These are phyloP conservation scores for Meteorus sp. DNA, from an alignment of 1,140 invertebrate genomes.

Conservation along the genomic window DNA sequence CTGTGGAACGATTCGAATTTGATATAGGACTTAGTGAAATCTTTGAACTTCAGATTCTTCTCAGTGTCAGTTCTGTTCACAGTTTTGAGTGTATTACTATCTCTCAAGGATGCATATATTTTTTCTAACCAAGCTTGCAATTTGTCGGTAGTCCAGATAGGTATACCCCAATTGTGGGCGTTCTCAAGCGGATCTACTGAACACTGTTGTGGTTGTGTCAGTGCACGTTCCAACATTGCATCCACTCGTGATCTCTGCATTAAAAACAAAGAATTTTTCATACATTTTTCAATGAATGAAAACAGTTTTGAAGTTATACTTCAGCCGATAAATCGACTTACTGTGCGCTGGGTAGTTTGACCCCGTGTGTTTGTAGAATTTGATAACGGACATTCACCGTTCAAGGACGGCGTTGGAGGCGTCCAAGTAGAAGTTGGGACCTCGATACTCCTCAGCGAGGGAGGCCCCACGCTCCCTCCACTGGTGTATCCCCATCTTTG, in stretches of 20 bases:
- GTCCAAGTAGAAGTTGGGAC: slow-evolving; percentile 49
- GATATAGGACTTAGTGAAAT: slow-evolving; percentile 55
- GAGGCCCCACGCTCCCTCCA: slow-evolving; percentile 53
- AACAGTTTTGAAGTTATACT: too few species aligned
- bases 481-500: slow-evolving; percentile 54
- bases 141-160: slow-evolving; percentile 64
- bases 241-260: slow-evolving; percentile 66
- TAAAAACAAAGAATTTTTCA: slow-evolving; percentile 10
- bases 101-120: slow-evolving; percentile 47
- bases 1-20: slow-evolving; percentile 60
- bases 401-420: slow-evolving; percentile 53
- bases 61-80: slow-evolving; percentile 36
- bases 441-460: slow-evolving; percentile 53
- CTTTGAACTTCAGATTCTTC: slow-evolving; percentile 50
- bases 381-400: slow-evolving; percentile 53
- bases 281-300: slow-evolving; percentile 11
- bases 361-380: slow-evolving; percentile 52
- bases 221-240: slow-evolving; percentile 71
- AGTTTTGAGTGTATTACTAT: slow-evolving; percentile 40
- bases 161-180: slow-evolving; percentile 62
- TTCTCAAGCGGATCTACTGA: slow-evolving; percentile 61
- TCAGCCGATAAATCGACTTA: slow-evolving; percentile 44
- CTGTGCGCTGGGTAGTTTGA: slow-evolving; percentile 55
- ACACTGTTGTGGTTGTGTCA: slow-evolving; percentile 59
- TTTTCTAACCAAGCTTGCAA: slow-evolving; percentile 58